Percentiles rank a stretch among this genome's conserved stretches.
Evolutionary conservation across 2,113 vertebrate species (phyloP).

Genomic region (Sminthopsis crassicaudata): DNA sequence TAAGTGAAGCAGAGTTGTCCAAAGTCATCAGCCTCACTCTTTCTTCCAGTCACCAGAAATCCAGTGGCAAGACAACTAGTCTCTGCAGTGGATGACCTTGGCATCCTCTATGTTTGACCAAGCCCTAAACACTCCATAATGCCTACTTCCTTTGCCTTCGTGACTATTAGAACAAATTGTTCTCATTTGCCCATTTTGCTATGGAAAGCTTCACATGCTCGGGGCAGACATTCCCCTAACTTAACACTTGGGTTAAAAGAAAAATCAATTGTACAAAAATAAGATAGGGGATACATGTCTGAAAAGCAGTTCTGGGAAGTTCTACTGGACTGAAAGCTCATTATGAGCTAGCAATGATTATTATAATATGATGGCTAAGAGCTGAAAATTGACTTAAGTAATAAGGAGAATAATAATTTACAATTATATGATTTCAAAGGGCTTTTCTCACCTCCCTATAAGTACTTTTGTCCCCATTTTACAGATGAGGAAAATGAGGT

Average conservation of each 20-base stretch:
- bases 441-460: neutral
- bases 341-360: neutral
- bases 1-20: neutral
- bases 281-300: neutral
- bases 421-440: neutral
- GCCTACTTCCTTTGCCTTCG: neutral
- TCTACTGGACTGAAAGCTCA: neutral
- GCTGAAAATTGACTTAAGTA: neutral
- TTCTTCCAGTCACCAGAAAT: neutral
- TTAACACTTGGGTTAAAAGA: neutral
- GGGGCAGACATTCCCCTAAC: neutral
- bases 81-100: neutral
- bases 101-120: neutral
- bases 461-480: too few relatives aligned
- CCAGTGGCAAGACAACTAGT: neutral
- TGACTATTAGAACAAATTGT: neutral
- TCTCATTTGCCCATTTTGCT: neutral
- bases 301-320: neutral
- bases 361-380: neutral
- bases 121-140: neutral
- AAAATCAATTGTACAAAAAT: neutral
- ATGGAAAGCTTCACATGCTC: too few relatives aligned
- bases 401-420: neutral
- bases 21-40: neutral
- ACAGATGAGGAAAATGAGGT: neutral